phyloP scores from a whole-genome alignment of 2,888 invertebrate species.

The Thereva unica region DNA sequence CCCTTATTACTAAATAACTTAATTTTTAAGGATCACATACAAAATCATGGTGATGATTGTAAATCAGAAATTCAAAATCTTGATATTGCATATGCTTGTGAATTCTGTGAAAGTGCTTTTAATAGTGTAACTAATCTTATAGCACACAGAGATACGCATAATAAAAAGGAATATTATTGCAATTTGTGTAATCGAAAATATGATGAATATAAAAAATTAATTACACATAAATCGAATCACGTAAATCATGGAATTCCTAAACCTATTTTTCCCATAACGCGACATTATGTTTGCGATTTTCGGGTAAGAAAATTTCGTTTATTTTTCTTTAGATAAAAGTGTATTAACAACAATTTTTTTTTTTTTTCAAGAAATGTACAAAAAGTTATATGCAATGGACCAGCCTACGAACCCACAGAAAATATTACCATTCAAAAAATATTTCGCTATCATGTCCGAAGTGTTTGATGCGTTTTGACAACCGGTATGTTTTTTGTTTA shows the following conservation, averaged over 20 bases:
- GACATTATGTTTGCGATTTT: slow-evolving; percentile 50
- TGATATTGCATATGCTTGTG: slow-evolving; percentile 49
- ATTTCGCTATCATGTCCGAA: slow-evolving; percentile 16
- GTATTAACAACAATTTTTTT: background rate
- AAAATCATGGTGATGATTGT: slow-evolving; percentile 15
- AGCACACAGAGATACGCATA: too few relatives aligned
- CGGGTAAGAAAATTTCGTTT: slow-evolving; percentile 44
- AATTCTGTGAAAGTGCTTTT: slow-evolving; percentile 41
- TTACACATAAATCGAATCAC: slow-evolving; percentile 46
- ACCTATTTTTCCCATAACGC: slow-evolving; percentile 43
- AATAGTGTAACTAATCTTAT: too few relatives aligned
- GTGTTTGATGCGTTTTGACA: slow-evolving; percentile 23
- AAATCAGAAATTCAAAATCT: slow-evolving; percentile 14
- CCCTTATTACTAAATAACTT: background rate
- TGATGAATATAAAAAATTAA: slow-evolving; percentile 43
- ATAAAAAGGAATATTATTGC: slow-evolving; percentile 36
- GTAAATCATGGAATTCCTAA: slow-evolving; percentile 42
- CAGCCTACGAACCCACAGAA: slow-evolving; percentile 52
- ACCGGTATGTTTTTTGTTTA: slow-evolving; percentile 29
- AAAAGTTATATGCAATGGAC: slow-evolving; percentile 52
- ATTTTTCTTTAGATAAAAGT: background rate
- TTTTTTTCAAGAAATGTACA: slow-evolving; percentile 47
- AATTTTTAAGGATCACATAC: slow-evolving; percentile 37
- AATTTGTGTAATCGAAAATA: slow-evolving; percentile 41
- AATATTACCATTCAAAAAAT: slow-evolving; percentile 21